Base-by-base conservation (phyloP, 2,113 vertebrate species). In the Chauna torquata region DNA sequence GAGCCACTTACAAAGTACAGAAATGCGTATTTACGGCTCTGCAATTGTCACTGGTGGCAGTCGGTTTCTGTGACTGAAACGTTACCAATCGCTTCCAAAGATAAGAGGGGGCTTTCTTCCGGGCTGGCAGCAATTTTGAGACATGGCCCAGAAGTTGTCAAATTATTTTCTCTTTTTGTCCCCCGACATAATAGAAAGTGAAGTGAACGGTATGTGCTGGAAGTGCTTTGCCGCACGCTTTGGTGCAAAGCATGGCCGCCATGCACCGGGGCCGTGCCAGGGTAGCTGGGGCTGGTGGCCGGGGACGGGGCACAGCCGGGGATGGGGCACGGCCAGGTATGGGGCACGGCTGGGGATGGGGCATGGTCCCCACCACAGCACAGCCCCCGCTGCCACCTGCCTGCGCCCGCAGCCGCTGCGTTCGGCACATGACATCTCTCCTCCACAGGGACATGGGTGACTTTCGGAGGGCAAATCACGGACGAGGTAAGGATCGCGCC, bases 401-500 rank as follows among this genome's bases (percentile, higher is more conserved):
- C 52, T 16, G 25, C 13, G 6, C 30, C 50, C 14, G 50, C 23
- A 14, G 50, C 50, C 50, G 14, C 50, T 25, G 24, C 25, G 50
- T 24, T 84, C 58, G 90, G 70, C 8, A 0, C 1, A 45, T 6
- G 0, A 27, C 52, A 38, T 92, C 81, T 84, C 94, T 94, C 78
- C 71, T 94, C 94, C 87, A 12, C 86, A 99, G 99, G 99, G 97
- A 99, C 99, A 97, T 99, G 99, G 99, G 99, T 99, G 98, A 99
- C 99, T 9, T 99, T 99, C 4, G 99, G 99, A 49, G 99, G 99
- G 86, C 99, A 99, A 97, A 99, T 99, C 97, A 99, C 99, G 3
- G 99, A 99, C 4, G 99, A 99, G 99, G 99, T 99, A 98, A 98
- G 98, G 92, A 59, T 69, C 12, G 13, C 5, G 16, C 8, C 18